phyloP scores from a whole-genome alignment of 2,888 invertebrate species.

The Caenorhabditis sp. region DNA sequence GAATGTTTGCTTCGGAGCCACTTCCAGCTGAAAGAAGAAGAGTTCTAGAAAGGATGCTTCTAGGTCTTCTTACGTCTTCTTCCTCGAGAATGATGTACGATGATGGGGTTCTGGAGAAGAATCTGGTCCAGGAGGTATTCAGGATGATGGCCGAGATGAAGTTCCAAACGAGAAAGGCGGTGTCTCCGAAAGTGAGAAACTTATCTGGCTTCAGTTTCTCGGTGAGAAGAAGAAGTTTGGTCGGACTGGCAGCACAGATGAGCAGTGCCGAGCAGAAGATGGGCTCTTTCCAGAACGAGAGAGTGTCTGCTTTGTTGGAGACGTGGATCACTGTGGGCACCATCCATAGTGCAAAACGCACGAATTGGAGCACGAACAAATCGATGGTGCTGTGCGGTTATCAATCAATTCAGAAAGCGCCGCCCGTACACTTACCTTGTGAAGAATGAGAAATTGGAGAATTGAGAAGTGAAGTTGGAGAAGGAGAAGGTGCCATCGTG shows the following conservation, averaged over 20 bases:
- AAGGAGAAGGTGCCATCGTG: slow-evolving; percentile 72
- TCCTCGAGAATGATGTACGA: slow-evolving; percentile 70
- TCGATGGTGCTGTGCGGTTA: slow-evolving; percentile 75
- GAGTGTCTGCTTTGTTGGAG: slow-evolving; percentile 57
- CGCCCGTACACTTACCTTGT: slow-evolving; percentile 55
- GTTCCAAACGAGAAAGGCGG: slow-evolving; percentile 75
- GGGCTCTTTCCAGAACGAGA: slow-evolving; percentile 63
- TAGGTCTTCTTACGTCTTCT: slow-evolving; percentile 42
- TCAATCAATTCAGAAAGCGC: slow-evolving; percentile 8
- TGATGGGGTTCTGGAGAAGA: slow-evolving; percentile 70
- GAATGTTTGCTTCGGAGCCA: slow-evolving; percentile 73
- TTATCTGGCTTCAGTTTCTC: slow-evolving; percentile 71
- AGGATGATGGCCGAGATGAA: slow-evolving; percentile 73
- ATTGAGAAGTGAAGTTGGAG: slow-evolving; percentile 72
- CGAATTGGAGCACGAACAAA: slow-evolving; percentile 73
- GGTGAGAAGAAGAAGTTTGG: slow-evolving; percentile 72
- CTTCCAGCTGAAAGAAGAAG: slow-evolving; percentile 56
- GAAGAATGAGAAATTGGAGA: slow-evolving; percentile 72
- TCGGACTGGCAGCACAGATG: slow-evolving; percentile 74
- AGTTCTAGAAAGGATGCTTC: no score
- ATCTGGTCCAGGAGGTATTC: slow-evolving; percentile 70
- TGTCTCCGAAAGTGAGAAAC: slow-evolving; percentile 73
- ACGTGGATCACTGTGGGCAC: slow-evolving; percentile 63
- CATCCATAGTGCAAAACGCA: slow-evolving; percentile 73
- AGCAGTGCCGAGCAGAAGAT: slow-evolving; percentile 69